Conservation (phyloP, 2,888 invertebrate species). For the Eulithis testata region DNA sequence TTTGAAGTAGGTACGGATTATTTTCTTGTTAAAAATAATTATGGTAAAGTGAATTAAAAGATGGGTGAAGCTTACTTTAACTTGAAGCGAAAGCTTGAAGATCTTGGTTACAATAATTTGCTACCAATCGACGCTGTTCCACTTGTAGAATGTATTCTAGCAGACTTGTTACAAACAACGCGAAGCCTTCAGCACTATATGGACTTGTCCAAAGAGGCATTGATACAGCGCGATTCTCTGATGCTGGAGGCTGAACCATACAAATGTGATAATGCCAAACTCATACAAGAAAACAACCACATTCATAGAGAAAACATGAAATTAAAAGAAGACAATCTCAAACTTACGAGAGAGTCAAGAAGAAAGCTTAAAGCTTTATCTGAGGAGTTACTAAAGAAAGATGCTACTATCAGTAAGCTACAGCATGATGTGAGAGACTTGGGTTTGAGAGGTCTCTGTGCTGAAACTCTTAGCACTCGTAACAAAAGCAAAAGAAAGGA, state of each 20-base stretch:
- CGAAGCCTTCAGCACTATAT: slow-evolving; percentile 94
- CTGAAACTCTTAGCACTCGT: slow-evolving; percentile 75
- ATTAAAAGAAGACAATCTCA: slow-evolving; percentile 86
- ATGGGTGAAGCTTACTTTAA: slow-evolving; percentile 78
- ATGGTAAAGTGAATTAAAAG: slow-evolving; percentile 32
- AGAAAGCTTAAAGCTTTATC: slow-evolving; percentile 86
- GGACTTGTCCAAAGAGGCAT: slow-evolving; percentile 88
- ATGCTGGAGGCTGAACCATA: slow-evolving; percentile 90
- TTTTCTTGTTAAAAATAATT: neutral
- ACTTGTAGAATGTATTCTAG: slow-evolving; percentile 91
- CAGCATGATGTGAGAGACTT: slow-evolving; percentile 75
- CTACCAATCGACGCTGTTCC: slow-evolving; percentile 91
- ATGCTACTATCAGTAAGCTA: slow-evolving; percentile 69
- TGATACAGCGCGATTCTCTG: slow-evolving; percentile 88
- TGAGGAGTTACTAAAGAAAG: slow-evolving; percentile 85
- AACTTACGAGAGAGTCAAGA: slow-evolving; percentile 83
- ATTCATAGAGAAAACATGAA: slow-evolving; percentile 87
- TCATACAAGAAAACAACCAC: slow-evolving; percentile 90
- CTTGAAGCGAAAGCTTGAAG: slow-evolving; percentile 89
- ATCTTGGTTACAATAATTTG: slow-evolving; percentile 91
- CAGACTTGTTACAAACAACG: slow-evolving; percentile 94
- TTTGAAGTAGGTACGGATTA: neutral
- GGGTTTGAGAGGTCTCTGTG: slow-evolving; percentile 75
- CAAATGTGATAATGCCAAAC: slow-evolving; percentile 91
- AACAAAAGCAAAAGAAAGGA: slow-evolving; percentile 72